phyloP scores from a whole-genome alignment of 1,140 invertebrate genomes.

The Procambarus clarkii region DNA sequence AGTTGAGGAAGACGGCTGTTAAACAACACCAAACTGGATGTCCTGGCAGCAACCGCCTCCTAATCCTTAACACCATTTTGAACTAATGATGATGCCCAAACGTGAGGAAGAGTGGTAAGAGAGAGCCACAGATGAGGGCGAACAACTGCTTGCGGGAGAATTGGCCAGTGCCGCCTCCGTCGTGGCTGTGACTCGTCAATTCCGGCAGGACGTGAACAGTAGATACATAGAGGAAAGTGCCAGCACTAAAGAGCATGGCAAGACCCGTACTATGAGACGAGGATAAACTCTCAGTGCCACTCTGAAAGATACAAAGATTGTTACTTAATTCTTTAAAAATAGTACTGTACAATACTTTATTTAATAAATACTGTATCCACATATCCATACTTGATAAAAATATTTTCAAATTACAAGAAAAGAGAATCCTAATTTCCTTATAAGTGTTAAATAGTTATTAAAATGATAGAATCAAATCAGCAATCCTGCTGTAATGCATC shows the following conservation, averaged over 20 bases:
- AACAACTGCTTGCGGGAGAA: conserved; percentile 88
- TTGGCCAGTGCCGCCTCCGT: conserved; percentile 76
- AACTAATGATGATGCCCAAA: conserved; percentile 92
- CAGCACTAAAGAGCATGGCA: conserved; percentile 98
- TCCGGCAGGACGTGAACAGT: conserved; percentile 98
- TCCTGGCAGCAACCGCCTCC: background rate
- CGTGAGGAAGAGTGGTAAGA: conserved; percentile 91
- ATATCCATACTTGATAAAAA: background rate
- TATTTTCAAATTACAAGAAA: background rate
- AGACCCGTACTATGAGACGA: conserved; percentile 84
- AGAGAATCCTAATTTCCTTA: background rate
- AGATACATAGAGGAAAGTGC: conserved; percentile 98
- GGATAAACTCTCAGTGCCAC: conserved; percentile 68
- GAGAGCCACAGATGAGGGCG: conserved; percentile 88
- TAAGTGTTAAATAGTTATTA: background rate
- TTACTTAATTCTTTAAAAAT: background rate
- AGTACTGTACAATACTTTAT: background rate
- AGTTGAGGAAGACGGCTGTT: background rate
- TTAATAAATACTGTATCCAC: background rate
- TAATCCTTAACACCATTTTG: background rate
- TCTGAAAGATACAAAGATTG: conserved; percentile 34
- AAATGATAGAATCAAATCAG: background rate
- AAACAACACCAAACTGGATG: background rate
- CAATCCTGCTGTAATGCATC: no score
- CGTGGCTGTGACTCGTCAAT: conserved; percentile 79